A percentile compares a stretch with the other conserved stretches of the same genome.
phyloP scores from a whole-genome alignment of 2,113 vertebrate species.

The Himantopus leucocephalus region DNA sequence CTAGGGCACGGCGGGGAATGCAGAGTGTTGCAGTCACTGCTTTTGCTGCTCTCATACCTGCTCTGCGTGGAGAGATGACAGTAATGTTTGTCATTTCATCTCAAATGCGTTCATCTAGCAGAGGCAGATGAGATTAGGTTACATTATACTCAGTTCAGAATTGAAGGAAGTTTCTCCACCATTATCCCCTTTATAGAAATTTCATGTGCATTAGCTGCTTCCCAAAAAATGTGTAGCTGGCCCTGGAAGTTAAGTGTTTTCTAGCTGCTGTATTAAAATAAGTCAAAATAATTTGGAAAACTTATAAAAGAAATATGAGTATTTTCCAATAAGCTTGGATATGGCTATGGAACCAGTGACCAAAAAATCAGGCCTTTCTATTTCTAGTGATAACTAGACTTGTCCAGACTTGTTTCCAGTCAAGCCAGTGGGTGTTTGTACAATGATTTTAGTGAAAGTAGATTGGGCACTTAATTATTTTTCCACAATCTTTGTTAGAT shows the following conservation, averaged over 20 bases:
- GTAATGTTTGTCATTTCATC: background rate
- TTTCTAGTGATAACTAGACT: background rate
- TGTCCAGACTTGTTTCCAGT: background rate
- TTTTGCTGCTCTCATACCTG: background rate
- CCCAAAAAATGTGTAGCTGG: background rate
- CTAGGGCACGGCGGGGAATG: fast-evolving
- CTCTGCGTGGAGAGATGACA: background rate
- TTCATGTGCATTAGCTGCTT: background rate
- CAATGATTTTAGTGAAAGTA: background rate
- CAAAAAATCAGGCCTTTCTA: background rate
- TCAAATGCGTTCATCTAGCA: background rate
- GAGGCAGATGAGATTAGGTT: background rate
- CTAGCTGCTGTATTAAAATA: background rate
- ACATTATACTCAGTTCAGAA: background rate
- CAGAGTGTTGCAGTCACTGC: background rate
- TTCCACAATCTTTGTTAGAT: background rate
- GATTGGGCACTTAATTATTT: background rate
- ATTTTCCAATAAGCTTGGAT: background rate
- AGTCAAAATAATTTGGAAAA: conserved; percentile 17
- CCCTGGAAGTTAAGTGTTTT: background rate
- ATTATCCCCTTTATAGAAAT: background rate
- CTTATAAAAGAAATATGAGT: background rate
- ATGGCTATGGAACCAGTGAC: background rate
- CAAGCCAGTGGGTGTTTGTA: background rate
- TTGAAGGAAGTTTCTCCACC: background rate